Base-by-base conservation (phyloP, 2,797 vertebrate genomes). In the Oreonectes daqikongensis region DNA sequence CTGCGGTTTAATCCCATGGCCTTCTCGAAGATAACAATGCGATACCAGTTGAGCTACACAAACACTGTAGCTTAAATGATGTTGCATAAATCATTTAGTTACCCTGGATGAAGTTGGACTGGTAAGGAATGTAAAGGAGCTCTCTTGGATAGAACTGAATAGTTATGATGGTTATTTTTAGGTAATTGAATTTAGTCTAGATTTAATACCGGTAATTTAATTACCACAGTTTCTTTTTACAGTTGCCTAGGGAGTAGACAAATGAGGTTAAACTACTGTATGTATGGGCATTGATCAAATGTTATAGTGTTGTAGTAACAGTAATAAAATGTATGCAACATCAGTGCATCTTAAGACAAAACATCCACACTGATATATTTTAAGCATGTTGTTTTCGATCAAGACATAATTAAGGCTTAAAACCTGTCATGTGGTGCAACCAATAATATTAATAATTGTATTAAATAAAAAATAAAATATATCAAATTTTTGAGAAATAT, bases 171-270 rank as follows among this genome's bases (percentile, higher is more conserved):
- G 61, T 78, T 79, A 79, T 80, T 84, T 81, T 59, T 53, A 52
- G 74, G 73, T 46, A 68, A 82, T 79, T 80, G 52, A 64, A 84
- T 82, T n/a, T n/a, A n/a, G n/a, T n/a, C n/a, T 81, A 81, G 28
- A 79, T 67, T 61, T 80, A 67, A 72, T 67, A 52, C 38, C 11
- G n/a, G 71, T 80, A 78, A 81, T 84, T 74, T 22, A 81, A 84
- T 82, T 74, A 81, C 32, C 52, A 26, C 15, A 66, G 24, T 76
- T 80, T 50, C 79, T 40, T 46, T 42, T 57, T 53, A 65, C 48
- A 40, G 24, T 75, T 42, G 61, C 38, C 26, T 24, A 57, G 12
- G 5, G 35, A 66, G 35, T 64, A 40, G 46, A 38, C 9, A 28
- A 15, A 8, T 65, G 26, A 18, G 22, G 17, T 66, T 53, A 26